Conservation (phyloP, 2,888 invertebrate genomes). For the Cephus pygmeus region DNA sequence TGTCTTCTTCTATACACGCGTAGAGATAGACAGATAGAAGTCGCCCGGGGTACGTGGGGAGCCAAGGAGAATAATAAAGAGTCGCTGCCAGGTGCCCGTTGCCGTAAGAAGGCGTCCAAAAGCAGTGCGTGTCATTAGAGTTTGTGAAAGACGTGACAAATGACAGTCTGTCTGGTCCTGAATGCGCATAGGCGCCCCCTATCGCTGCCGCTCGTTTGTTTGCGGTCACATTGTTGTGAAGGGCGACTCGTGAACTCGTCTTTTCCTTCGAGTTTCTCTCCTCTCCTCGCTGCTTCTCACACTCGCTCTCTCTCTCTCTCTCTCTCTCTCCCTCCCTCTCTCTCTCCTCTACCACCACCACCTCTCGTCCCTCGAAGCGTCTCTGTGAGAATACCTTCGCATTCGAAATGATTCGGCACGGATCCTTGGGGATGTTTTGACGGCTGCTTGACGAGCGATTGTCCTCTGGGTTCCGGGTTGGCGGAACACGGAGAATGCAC, state of each 20-base stretch:
- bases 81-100: conserved; percentile 62
- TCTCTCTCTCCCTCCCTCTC: not conserved
- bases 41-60: conserved; percentile 3
- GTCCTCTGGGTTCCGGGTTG: conserved; percentile 32
- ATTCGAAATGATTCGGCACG: conserved; percentile 54
- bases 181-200: conserved; percentile 64
- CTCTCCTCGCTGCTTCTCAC: not conserved
- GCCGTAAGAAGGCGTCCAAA: conserved; percentile 58
- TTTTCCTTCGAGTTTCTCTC: conserved; percentile 25
- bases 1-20: conserved; percentile 28
- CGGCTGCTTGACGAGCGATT: conserved; percentile 63
- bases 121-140: conserved; percentile 66
- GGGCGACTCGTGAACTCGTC: conserved; percentile 34
- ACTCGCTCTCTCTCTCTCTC: not conserved
- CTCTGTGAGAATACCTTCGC: conserved; percentile 47
- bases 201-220: conserved; percentile 64
- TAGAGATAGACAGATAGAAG: not conserved
- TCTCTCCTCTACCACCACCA: conserved; percentile 19
- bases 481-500: conserved; percentile 9
- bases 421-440: conserved; percentile 65
- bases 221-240: conserved; percentile 63
- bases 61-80: conserved; percentile 48
- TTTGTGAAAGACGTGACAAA: conserved; percentile 64
- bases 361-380: conserved; percentile 12
- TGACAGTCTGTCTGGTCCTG: conserved; percentile 62